Conservation (phyloP, 2,113 vertebrate species). For the Tragelaphus buxtoni region DNA sequence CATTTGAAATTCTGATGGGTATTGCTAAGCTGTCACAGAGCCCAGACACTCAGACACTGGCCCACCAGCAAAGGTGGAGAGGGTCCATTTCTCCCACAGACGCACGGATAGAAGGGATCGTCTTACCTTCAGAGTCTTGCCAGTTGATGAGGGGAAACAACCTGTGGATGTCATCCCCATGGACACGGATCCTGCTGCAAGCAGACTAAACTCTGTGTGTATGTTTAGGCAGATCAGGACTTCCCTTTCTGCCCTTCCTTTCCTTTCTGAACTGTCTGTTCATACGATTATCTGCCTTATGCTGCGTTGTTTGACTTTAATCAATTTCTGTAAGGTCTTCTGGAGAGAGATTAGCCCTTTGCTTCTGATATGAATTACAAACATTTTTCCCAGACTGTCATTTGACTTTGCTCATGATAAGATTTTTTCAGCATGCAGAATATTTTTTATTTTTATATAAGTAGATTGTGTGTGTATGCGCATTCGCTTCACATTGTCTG, state of each 20-base stretch:
- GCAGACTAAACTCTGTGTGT: neutral
- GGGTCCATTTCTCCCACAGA: accelerated
- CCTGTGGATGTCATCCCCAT: accelerated
- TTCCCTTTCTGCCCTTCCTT: neutral
- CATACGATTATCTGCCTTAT: neutral
- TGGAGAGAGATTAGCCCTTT: neutral
- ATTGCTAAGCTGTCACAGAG: accelerated
- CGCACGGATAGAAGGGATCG: accelerated
- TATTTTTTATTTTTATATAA: neutral
- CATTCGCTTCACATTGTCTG: neutral
- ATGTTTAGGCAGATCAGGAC: accelerated
- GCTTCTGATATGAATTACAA: neutral
- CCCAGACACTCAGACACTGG: neutral
- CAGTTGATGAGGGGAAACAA: neutral
- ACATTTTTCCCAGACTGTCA: neutral
- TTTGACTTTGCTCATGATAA: neutral
- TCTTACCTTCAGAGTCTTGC: neutral
- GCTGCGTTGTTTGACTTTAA: neutral
- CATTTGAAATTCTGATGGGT: neutral
- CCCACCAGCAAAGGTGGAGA: accelerated
- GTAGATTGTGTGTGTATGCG: neutral
- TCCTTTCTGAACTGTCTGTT: neutral
- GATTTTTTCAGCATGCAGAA: too few relatives aligned
- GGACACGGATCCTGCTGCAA: accelerated
- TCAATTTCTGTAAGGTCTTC: neutral